Percentiles rank a stretch among this genome's conserved stretches.
Evolutionary conservation across 2,888 invertebrate genomes (phyloP).

Genomic region (Agrochola lychnidis): DNA sequence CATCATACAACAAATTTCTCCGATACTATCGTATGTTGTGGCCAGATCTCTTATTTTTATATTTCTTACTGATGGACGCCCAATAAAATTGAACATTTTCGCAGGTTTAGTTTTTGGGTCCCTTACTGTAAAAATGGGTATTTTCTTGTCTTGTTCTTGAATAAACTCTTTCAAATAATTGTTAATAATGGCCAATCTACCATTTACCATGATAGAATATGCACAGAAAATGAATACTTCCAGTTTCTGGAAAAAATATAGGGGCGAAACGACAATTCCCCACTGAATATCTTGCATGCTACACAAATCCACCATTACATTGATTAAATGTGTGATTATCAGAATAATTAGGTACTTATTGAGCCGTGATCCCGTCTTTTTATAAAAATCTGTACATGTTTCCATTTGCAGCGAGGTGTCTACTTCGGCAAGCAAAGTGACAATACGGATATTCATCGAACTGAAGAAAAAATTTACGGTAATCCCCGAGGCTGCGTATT

Average conservation of each 20-base stretch:
- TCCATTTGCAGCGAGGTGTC: conserved; percentile 68
- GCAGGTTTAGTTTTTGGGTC: conserved; percentile 38
- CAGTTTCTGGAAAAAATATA: conserved; percentile 72
- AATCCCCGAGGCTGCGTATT: conserved; percentile 67
- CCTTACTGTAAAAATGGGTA: conserved; percentile 66
- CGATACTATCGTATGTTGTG: conserved; percentile 74
- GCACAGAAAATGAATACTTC: conserved; percentile 74
- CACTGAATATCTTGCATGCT: conserved; percentile 39
- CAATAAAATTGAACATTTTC: conserved; percentile 67
- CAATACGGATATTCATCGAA: conserved; percentile 65
- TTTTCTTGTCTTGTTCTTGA: conserved; percentile 63
- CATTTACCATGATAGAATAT: conserved; percentile 71
- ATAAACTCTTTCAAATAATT: conserved; percentile 71
- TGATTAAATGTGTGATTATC: conserved; percentile 56
- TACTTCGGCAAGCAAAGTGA: conserved; percentile 69
- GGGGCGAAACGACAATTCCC: conserved; percentile 34
- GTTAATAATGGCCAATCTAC: conserved; percentile 74
- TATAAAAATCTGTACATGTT: conserved; percentile 67
- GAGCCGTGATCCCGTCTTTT: conserved; percentile 57
- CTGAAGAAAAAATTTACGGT: conserved; percentile 60
- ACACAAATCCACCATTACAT: conserved; percentile 55
- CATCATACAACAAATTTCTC: conserved; percentile 72
- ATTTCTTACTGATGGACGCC: conserved; percentile 67
- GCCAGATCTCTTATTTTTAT: conserved; percentile 76
- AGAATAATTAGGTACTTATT: conserved; percentile 59